Evolutionary conservation across 53 echinoderm and acorn worm species (phyloP), one percentile per base, ranked within the genome.

Genomic region (Paelopatides confundens): DNA sequence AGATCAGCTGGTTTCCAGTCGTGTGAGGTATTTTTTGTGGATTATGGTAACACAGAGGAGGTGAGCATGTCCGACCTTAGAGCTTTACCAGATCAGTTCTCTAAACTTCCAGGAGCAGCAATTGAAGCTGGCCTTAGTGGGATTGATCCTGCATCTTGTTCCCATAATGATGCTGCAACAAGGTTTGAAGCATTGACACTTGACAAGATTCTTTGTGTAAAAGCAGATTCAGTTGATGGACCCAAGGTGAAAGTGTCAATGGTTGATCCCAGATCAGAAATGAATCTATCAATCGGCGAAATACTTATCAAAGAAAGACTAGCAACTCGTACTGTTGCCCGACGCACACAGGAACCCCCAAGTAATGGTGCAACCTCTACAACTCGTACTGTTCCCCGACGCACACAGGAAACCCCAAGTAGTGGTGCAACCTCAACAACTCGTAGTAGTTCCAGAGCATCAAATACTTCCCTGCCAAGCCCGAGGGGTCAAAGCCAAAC

Each of bases 21-120:
- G 31, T 94, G 91, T 83, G 87, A 86, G 43, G 95, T 96, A 50
- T 90, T 90, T 47, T 99, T 99, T 87, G 92, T 99, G 29, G 99
- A 99, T 77, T 99, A 94, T 90, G 99, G 99, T 24, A 99, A 99
- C 69, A 77, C 91, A 7, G 99, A 95, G 40, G 82, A 93, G 17
- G 91, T 88, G n/a, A 49, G 71, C 33, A 37, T 76, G 4, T 77
- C 81, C 4, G 88, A 89, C 35, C 52, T 99, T 15, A 87, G 78
- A 51, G 70, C 69, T 5, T 89, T 96, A 12, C 68, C 87, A 15
- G 65, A 89, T 43, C 84, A 94, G 28, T 94, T 99, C 54, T 63
- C 94, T 14, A 81, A 82, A 35, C 83, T 96, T 27, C 99, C 99
- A 30, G 88, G 87, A 62, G 87, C 95, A 69, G 92, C 93, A 32